Evolutionary conservation across 30 jellyfish, hydroid and myxozoan genomes (phyloP).

Genomic region (Aurelia aurita): DNA sequence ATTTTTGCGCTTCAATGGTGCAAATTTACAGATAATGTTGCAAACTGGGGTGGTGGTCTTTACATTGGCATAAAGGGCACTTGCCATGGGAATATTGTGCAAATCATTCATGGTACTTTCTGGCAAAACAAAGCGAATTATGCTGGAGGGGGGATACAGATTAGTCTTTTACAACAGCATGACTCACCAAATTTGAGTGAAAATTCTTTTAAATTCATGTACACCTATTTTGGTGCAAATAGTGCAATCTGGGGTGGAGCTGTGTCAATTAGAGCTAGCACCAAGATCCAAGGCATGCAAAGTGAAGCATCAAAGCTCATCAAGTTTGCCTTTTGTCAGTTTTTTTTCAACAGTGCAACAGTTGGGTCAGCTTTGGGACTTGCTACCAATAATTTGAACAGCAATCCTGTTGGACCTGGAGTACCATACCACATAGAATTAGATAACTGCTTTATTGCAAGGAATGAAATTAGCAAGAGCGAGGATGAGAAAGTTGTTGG

Average conservation of each 20-base stretch:
- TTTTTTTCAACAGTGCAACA: conserved; percentile 64
- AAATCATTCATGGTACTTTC: conserved; percentile 3
- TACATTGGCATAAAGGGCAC: conserved; percentile 37
- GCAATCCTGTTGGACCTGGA: conserved; percentile 70
- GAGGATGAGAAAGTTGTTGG: conserved; percentile 88
- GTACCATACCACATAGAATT: conserved; percentile 42
- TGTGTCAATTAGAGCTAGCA: conserved; percentile 65
- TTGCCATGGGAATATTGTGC: conserved; percentile 28
- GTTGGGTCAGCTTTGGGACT: conserved; percentile 87
- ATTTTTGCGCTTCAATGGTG: conserved; percentile 21
- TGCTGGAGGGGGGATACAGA: conserved; percentile 85
- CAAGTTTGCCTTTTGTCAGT: conserved; percentile 24
- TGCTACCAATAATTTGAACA: conserved; percentile 61
- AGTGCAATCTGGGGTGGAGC: conserved; percentile 93
- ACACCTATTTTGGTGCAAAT: conserved; percentile 37
- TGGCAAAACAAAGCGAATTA: conserved; percentile 51
- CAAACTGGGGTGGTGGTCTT: conserved; percentile 89
- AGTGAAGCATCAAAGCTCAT: conserved; percentile 3
- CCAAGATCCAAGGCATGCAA: conserved; percentile 20
- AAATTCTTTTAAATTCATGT: neutral
- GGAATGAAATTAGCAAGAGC: conserved; percentile 46
- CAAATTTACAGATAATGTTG: conserved; percentile 50
- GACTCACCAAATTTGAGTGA: conserved; percentile 16
- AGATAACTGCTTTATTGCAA: conserved; percentile 23
- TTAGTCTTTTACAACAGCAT: conserved; percentile 30